phyloP scores from a whole-genome alignment of 1,140 invertebrate species.

The Protaetia brevitarsis region DNA sequence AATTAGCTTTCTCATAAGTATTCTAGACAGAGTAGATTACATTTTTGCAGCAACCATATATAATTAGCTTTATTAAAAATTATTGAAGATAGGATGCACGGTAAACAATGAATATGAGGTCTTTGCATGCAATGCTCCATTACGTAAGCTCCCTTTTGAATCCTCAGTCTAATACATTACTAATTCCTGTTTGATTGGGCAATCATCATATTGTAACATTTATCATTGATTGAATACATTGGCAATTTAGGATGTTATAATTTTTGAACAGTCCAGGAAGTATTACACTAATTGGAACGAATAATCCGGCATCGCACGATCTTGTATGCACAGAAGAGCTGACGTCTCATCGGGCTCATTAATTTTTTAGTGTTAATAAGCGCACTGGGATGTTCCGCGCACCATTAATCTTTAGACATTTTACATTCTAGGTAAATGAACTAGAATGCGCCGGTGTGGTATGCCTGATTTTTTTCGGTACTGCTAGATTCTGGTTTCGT shows the following conservation, averaged over 20 bases:
- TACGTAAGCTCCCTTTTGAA: neutral
- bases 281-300: conserved; percentile 7
- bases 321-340: neutral
- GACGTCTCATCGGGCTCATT: conserved; percentile 1
- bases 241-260: conserved; percentile 12
- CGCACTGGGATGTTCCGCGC: neutral
- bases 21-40: too few species aligned
- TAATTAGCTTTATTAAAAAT: too few species aligned
- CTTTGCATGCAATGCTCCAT: too few species aligned
- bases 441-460: neutral
- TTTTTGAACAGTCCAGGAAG: neutral
- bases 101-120: too few species aligned
- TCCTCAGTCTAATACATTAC: neutral
- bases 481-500: neutral
- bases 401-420: conserved; percentile 5
- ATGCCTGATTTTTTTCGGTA: neutral
- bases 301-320: neutral
- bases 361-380: conserved; percentile 12
- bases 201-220: neutral
- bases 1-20: too few species aligned
- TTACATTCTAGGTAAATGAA: neutral
- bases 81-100: too few species aligned
- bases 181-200: neutral
- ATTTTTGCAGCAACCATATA: too few species aligned
- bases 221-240: neutral